phyloP scores from a whole-genome alignment of 2,888 invertebrate species.

The Oegoconia quadripuncta region DNA sequence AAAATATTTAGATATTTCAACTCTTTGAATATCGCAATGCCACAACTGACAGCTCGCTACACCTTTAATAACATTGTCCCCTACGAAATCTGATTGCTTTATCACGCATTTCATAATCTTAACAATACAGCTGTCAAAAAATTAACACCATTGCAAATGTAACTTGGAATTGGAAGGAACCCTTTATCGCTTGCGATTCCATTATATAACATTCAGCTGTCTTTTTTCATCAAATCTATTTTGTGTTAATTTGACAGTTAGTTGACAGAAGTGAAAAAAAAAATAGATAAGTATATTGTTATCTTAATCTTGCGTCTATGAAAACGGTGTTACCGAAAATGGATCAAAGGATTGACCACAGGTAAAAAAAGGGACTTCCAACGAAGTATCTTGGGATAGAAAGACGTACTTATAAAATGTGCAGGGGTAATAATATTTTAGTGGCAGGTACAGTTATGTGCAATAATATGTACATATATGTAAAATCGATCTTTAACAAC shows the following conservation, averaged over 20 bases:
- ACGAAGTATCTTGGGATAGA: constrained; percentile 28
- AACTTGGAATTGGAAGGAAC: constrained; percentile 32
- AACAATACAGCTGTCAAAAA: constrained; percentile 62
- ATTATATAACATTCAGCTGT: constrained; percentile 63
- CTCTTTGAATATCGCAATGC: constrained; percentile 8
- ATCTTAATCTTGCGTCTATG: constrained; percentile 40
- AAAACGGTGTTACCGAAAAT: constrained; percentile 33
- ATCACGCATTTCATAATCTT: constrained; percentile 38
- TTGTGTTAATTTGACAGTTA: constrained; percentile 67
- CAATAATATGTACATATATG: too few species aligned
- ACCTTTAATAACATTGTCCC: constrained; percentile 6
- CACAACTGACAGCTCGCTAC: constrained; percentile 12
- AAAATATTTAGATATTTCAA: constrained; percentile 2
- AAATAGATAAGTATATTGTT: constrained; percentile 39
- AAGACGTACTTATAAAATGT: constrained; percentile 9
- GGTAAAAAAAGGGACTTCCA: constrained; percentile 48
- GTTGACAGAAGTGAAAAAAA: constrained; percentile 55
- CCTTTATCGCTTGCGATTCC: constrained; percentile 47
- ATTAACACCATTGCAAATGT: constrained; percentile 42
- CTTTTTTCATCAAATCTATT: constrained; percentile 48
- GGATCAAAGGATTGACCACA: constrained; percentile 54
- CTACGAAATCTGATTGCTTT: constrained; percentile 34
- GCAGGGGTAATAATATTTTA: too few species aligned
- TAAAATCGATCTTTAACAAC: too few species aligned
- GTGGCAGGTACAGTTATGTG: too few species aligned